Conservation (phyloP, 2,113 vertebrate genomes). For the Cinclus cinclus region DNA sequence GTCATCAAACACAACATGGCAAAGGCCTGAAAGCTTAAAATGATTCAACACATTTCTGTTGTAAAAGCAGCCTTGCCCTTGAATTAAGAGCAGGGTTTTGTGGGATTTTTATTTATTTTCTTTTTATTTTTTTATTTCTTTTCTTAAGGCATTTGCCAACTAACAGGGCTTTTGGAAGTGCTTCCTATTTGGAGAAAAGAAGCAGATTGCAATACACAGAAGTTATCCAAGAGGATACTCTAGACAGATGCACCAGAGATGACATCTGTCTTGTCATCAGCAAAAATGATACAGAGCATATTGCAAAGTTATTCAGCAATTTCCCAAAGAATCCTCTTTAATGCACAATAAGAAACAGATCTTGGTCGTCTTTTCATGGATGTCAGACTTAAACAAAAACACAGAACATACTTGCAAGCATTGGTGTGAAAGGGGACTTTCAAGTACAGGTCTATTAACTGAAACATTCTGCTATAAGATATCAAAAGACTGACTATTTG, state of each 20-base stretch:
- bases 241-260: slow-evolving; percentile 51
- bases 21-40: slow-evolving; percentile 31
- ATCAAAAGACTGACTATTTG: slow-evolving; percentile 56
- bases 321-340: slow-evolving; percentile 59
- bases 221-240: slow-evolving; percentile 53
- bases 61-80: neutral
- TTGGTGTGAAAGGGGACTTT: slow-evolving; percentile 53
- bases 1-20: slow-evolving; percentile 40
- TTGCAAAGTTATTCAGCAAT: slow-evolving; percentile 54
- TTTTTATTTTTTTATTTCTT: neutral
- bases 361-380: slow-evolving; percentile 35
- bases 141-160: neutral
- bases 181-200: neutral
- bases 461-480: slow-evolving; percentile 61
- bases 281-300: slow-evolving; percentile 66
- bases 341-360: slow-evolving; percentile 70
- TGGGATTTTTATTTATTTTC: neutral
- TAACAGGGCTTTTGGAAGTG: neutral
- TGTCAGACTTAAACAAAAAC: slow-evolving; percentile 61
- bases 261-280: slow-evolving; percentile 44
- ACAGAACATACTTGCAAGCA: slow-evolving; percentile 15
- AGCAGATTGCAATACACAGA: neutral
- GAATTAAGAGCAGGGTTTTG: neutral
- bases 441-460: slow-evolving; percentile 49
- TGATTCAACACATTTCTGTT: neutral